Base-by-base conservation (phyloP, 35 echinoderm and acorn worm genomes). In the Holothuria glaberrima region DNA sequence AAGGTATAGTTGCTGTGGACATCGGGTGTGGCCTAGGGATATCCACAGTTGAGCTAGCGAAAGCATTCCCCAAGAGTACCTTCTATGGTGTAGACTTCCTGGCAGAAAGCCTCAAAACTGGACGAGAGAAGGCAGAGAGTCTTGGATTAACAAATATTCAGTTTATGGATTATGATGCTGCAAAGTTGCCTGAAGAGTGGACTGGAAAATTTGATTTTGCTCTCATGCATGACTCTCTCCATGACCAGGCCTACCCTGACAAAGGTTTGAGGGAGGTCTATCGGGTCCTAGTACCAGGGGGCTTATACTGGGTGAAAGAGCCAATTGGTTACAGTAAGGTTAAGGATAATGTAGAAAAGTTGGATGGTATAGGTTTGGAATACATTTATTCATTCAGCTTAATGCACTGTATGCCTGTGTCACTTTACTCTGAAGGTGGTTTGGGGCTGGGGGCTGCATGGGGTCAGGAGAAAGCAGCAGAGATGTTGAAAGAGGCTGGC, bases 341-440 rank as follows among this genome's bases (percentile, higher is more conserved):
- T 18, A 86, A 30, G 18, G 80, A 94, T 35, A 98, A 98, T 57
- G 29, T 94, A 3, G 78, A 83, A 58, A 81, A 92, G 22, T 65
- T 56, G 1, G 29, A 76, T 12, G 46, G n/a, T 5, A 30, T 88
- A 2, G 25, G n/a, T n/a, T n/a, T n/a, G n/a, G n/a, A 71, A 18
- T 41, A 81, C 0, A 17, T 85, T 20, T 98, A 92, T 64, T 76
- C 79, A 9, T 81, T 92, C 33, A 98, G 96, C 28, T 48, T 91
- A 67, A 67, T 98, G 70, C 86, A 98, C 33, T 98, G 96, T 61
- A 88, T 98, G 48, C 93, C 96, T 0, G 75, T 92, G 26, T 94
- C 96, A n/a, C 38, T 92, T 22, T 52, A 91, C 25, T 58, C 56
- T 75, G 90, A 92, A 31, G 92, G 80, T 27, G 91, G 93, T 7